Base-by-base conservation (phyloP, 2,888 invertebrate genomes). In the Hermaeophaga mercurialis region DNA sequence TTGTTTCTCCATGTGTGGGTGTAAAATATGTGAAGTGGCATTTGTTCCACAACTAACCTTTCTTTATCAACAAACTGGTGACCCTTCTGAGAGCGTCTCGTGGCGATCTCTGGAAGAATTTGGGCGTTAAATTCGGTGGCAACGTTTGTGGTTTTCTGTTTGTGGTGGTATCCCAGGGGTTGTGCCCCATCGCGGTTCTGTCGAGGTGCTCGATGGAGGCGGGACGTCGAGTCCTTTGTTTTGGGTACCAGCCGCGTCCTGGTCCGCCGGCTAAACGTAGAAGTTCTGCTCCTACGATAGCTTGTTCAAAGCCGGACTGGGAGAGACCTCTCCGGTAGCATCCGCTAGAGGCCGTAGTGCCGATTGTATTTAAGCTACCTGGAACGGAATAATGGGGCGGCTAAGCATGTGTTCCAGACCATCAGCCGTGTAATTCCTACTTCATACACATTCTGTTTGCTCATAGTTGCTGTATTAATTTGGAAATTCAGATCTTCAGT, bases 31-130 rank as follows among this genome's bases (percentile, higher is more conserved):
- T n/a, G n/a, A n/a, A n/a, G n/a, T n/a, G n/a, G n/a, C n/a, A 22
- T 5, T 5, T 22, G 22, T 22, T 22, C 4, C n/a, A 17, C 24
- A 45, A 59, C 84, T 83, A 79, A 75, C 76, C 76, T 75, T 76
- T 76, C 62, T 73, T 69, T 79, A 92, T 92, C 77, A 92, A 85
- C 78, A 92, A 85, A 83, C 92, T 92, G 76, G 92, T 92, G 73
- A 92, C 92, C 78, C 92, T 86, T 73, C 92, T 84, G 66, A 92
- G 82, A 58, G 92, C 92, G 78, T 92, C 92, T 72, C 91, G 84
- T 43, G 91, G 91, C 65, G 91, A 91, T 79, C 90, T 89, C 76
- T 92, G 90, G 82, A 92, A 89, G 83, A 92, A 92, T 79, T 91
- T 91, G 70, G 92, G 92, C 64, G 91, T 91, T 73, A 92, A 81